Conservation (phyloP, 2,888 invertebrate genomes). For the Phragmatobia fuliginosa region DNA sequence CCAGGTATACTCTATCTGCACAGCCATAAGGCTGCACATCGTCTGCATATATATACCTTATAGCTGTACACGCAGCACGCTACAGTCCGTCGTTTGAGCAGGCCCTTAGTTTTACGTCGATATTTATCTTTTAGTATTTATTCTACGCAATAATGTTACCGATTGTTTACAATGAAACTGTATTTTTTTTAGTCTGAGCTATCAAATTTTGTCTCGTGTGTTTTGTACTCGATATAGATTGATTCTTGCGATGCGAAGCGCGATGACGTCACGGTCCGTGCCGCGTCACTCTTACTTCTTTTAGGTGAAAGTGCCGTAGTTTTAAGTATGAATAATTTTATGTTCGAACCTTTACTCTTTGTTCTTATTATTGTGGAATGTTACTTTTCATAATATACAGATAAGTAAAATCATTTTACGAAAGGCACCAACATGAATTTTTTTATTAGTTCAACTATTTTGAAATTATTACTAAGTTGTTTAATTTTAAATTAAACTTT, state of each 20-base stretch:
- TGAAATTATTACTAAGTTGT: conserved; percentile 33
- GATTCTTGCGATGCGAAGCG: neutral
- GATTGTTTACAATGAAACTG: neutral
- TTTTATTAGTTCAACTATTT: conserved; percentile 26
- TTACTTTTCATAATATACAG: neutral
- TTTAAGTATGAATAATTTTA: conserved; percentile 11
- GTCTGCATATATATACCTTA: too few relatives aligned
- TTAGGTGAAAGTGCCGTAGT: conserved; percentile 1
- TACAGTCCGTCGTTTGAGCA: too few relatives aligned
- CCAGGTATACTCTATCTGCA: too few relatives aligned
- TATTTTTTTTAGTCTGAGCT: neutral
- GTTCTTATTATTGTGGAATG: conserved; percentile 12
- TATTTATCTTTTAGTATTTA: conserved; percentile 3
- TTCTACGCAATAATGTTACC: conserved; percentile 7
- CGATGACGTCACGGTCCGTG: neutral
- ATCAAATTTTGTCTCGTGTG: neutral
- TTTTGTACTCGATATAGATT: neutral
- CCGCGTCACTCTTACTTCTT: neutral
- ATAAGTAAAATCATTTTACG: neutral
- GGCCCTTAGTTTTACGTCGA: neutral
- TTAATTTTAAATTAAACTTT: conserved; percentile 41
- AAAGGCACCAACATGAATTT: neutral
- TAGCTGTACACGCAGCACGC: too few relatives aligned
- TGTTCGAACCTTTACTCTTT: conserved; percentile 4
- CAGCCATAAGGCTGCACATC: too few relatives aligned